Evolutionary conservation across 1,140 invertebrate genomes (phyloP).

Genomic region (Leptinotarsa defecta): DNA sequence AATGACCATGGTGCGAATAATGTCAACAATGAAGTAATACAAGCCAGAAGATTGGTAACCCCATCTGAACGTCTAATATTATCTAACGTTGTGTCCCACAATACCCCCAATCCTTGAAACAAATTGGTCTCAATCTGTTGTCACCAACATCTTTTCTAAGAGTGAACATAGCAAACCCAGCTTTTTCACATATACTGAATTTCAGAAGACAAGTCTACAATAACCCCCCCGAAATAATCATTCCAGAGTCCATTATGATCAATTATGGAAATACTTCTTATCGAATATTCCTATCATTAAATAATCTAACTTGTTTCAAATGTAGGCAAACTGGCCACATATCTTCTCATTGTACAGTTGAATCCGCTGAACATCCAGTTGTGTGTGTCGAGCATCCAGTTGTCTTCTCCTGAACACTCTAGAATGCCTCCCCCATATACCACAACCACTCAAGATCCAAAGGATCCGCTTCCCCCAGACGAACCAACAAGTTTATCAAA

Average conservation of each 20-base stretch:
- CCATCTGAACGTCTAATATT: background rate
- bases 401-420: no score
- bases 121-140: background rate
- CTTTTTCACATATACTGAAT: background rate
- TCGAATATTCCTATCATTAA: background rate
- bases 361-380: background rate
- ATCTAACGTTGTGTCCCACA: background rate
- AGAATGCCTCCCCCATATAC: background rate
- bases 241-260: background rate
- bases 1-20: no score
- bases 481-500: background rate
- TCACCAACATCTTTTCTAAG: background rate
- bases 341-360: background rate
- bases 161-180: background rate
- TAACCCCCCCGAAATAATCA: background rate
- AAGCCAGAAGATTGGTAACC: no score
- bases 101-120: background rate
- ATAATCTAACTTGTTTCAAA: background rate
- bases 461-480: background rate
- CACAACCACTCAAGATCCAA: background rate
- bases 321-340: background rate
- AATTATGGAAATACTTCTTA: background rate
- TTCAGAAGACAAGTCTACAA: background rate
- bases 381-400: background rate
- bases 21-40: no score